A percentile compares a stretch with the other conserved stretches of the same genome.
These are phyloP conservation scores for Heterochromis multidens DNA, from an alignment of 2,113 vertebrate genomes.

Conservation along the genomic window DNA sequence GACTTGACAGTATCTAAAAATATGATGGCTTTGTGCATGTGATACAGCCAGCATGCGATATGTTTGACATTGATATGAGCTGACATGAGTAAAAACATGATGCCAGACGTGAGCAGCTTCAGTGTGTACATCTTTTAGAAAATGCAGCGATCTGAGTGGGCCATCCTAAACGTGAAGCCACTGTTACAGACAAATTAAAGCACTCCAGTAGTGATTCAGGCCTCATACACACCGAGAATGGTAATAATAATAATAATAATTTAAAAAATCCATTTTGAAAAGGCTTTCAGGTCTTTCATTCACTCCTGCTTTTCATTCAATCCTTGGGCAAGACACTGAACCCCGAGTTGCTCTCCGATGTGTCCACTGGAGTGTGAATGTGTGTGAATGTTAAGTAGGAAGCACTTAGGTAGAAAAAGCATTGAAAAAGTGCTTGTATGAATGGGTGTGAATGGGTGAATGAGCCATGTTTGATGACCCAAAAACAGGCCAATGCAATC, in stretches of 20 bases:
- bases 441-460: too few relatives aligned
- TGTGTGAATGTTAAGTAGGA: too few relatives aligned
- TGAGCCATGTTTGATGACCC: too few relatives aligned
- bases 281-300: too few relatives aligned
- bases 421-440: too few relatives aligned
- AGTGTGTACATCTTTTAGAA: not conserved
- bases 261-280: too few relatives aligned
- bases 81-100: not conserved
- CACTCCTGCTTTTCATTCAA: accelerated
- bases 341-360: too few relatives aligned
- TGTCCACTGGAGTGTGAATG: too few relatives aligned
- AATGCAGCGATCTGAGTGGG: not conserved
- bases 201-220: not conserved
- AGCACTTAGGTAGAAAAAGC: too few relatives aligned
- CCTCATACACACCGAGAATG: accelerated
- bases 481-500: too few relatives aligned
- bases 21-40: not conserved
- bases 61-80: not conserved
- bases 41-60: not conserved
- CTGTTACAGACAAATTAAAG: not conserved
- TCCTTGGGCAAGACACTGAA: too few relatives aligned
- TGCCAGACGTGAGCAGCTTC: not conserved
- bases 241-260: accelerated
- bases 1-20: not conserved
- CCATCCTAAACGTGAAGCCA: not conserved